A percentile compares a stretch with the other conserved stretches of the same genome.
Conservation (phyloP, 1,140 invertebrate genomes). For the Bombus polaris region DNA sequence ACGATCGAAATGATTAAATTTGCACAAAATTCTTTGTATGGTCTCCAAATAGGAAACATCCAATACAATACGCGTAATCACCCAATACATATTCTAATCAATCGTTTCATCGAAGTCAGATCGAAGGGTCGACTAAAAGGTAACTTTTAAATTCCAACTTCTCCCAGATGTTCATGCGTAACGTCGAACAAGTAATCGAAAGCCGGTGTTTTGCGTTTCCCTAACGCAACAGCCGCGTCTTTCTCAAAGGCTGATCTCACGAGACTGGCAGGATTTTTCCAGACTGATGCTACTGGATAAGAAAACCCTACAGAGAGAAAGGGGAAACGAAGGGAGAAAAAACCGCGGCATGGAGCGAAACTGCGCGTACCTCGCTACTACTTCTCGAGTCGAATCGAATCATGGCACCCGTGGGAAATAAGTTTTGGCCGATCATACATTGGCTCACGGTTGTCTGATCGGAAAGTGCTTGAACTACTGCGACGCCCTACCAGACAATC, state of each 20-base stretch:
- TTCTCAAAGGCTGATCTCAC: constrained; percentile 62
- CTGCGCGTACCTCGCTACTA: constrained; percentile 49
- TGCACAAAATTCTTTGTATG: too few relatives aligned
- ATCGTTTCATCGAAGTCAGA: background rate
- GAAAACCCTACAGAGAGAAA: constrained; percentile 10
- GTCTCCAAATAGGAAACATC: too few relatives aligned
- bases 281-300: constrained; percentile 35
- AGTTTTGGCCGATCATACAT: constrained; percentile 77
- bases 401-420: constrained; percentile 79
- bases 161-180: background rate
- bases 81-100: too few relatives aligned
- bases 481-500: constrained; percentile 12
- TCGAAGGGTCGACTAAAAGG: background rate
- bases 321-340: constrained; percentile 29
- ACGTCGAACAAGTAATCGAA: constrained; percentile 18
- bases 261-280: constrained; percentile 70
- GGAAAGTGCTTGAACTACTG: constrained; percentile 57
- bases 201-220: constrained; percentile 8
- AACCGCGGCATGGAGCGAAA: constrained; percentile 37
- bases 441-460: constrained; percentile 56
- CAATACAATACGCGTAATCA: too few relatives aligned
- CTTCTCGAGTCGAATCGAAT: constrained; percentile 76
- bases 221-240: constrained; percentile 4
- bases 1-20: too few relatives aligned
- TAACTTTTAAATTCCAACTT: too few relatives aligned